Evolutionary conservation across 2,888 invertebrate genomes (phyloP), one percentile per base, ranked within the genome.

Genomic region (Bugula neritina): DNA sequence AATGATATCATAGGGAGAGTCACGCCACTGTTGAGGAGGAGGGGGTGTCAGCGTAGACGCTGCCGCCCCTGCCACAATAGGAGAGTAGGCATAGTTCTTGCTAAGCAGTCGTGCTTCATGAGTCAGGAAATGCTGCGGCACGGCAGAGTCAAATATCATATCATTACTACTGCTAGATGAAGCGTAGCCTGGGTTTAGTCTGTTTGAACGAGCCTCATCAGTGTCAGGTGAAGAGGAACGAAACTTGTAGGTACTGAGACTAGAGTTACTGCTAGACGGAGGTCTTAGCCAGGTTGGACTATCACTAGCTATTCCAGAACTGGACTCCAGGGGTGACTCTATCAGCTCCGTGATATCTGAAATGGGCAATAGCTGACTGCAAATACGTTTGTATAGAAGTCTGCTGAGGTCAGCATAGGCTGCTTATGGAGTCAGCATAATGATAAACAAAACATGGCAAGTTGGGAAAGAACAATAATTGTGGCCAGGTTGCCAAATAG

Each of bases 271-370:
- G 25, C 70, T 70, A 27, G 70, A 70, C 10, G 70, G 70, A 10
- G 70, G 70, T 54, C 43, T 35, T 2, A 29, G 70, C 70, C 70
- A 70, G 5, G 70, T 70, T 23, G 70, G 70, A 54, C 70, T 70
- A 27, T 80, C 82, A 34, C 81, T 81, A 1, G 81, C 82, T 54
- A 83, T 79, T 25, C 83, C 83, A 13, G 83, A 83, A 71, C 82
- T 83, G 31, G 83, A 83, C 72, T 83, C 83, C 74, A 80, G 78
- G 55, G 77, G 71, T 43, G 55, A 54, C 17, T 71, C 55, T 13
- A 55, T 55, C n/a, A 55, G 23, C 54, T 55, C 54, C 21, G 17
- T 55, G 17, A 55, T 52, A 29, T 71, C 71, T 71, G 29, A 63
- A 63, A 63, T 31, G n/a, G n/a, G n/a, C n/a, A n/a, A n/a, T n/a